These are phyloP conservation scores for Neostethus bicornis DNA, from an alignment of 2,797 vertebrate species.

Conservation along the genomic window DNA sequence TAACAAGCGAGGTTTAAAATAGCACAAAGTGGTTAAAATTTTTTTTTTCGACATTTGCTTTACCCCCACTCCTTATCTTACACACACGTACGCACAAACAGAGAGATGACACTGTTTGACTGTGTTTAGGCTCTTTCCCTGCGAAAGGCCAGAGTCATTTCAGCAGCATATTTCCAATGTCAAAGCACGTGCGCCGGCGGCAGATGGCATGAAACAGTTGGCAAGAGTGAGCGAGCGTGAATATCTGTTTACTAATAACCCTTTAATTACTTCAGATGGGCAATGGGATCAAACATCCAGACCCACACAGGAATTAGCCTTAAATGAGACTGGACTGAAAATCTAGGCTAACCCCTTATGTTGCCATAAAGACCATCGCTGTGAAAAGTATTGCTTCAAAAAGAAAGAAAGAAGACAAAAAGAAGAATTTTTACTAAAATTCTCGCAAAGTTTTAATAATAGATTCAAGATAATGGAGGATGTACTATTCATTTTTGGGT, in stretches of 20 bases:
- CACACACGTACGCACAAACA: slow-evolving; percentile 27
- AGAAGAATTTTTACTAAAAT: no score
- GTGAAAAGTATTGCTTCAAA: slow-evolving; percentile 41
- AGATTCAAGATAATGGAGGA: no score
- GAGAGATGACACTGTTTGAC: slow-evolving; percentile 67
- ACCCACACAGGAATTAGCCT: slow-evolving; percentile 79
- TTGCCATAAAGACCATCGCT: slow-evolving; percentile 66
- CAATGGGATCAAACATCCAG: slow-evolving; percentile 81
- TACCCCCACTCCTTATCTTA: slow-evolving; percentile 8
- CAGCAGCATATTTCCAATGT: slow-evolving; percentile 79
- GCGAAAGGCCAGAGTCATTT: slow-evolving; percentile 58
- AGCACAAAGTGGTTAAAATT: slow-evolving; percentile 37
- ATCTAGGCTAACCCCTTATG: slow-evolving; percentile 65
- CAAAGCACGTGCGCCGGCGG: slow-evolving; percentile 76
- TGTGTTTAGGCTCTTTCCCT: slow-evolving; percentile 72
- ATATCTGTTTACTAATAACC: slow-evolving; percentile 88
- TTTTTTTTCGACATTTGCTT: slow-evolving; percentile 28
- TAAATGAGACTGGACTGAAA: slow-evolving; percentile 76
- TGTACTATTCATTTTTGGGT: no score
- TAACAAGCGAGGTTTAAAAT: slow-evolving; percentile 62
- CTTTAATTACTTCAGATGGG: slow-evolving; percentile 88
- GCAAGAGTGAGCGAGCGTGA: slow-evolving; percentile 82
- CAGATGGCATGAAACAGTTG: slow-evolving; percentile 87
- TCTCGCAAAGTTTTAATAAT: no score
- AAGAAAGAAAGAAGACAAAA: neutral